These are phyloP conservation scores for Diachrysia chrysitis DNA, from an alignment of 2,888 invertebrate species.

Conservation along the genomic window DNA sequence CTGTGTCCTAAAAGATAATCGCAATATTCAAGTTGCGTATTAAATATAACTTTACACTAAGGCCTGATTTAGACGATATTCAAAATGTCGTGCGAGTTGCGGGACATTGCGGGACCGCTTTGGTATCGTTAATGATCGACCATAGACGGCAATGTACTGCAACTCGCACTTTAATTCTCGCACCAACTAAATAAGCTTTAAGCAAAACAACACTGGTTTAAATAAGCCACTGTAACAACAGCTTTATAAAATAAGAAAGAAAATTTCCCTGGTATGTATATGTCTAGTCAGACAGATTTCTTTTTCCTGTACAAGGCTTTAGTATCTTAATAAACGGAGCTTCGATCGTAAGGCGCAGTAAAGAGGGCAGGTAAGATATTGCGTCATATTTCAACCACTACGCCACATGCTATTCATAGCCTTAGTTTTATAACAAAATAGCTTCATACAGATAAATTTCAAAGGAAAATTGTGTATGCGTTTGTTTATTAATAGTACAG, in stretches of 20 bases:
- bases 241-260: neutral
- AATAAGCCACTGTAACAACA: too few relatives aligned
- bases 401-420: slow-evolving; percentile 68
- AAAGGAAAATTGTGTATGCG: slow-evolving; percentile 6
- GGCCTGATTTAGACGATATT: too few relatives aligned
- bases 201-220: too few relatives aligned
- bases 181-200: too few relatives aligned
- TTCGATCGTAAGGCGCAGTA: slow-evolving; percentile 32
- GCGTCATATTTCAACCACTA: slow-evolving; percentile 68
- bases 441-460: slow-evolving; percentile 50
- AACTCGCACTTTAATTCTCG: too few relatives aligned
- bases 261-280: neutral
- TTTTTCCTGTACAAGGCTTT: slow-evolving; percentile 33
- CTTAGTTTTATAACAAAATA: slow-evolving; percentile 57
- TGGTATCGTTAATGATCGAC: too few relatives aligned
- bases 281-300: slow-evolving; percentile 22
- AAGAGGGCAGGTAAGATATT: slow-evolving; percentile 64
- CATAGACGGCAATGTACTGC: too few relatives aligned
- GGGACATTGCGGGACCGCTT: too few relatives aligned
- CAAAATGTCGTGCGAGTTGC: too few relatives aligned
- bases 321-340: slow-evolving; percentile 47
- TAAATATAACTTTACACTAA: too few relatives aligned
- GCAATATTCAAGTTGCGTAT: too few relatives aligned
- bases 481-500: neutral
- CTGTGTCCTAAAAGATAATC: too few relatives aligned